Base-by-base conservation (phyloP, 2,888 invertebrate genomes). In the Meiosimyza platycephala region DNA sequence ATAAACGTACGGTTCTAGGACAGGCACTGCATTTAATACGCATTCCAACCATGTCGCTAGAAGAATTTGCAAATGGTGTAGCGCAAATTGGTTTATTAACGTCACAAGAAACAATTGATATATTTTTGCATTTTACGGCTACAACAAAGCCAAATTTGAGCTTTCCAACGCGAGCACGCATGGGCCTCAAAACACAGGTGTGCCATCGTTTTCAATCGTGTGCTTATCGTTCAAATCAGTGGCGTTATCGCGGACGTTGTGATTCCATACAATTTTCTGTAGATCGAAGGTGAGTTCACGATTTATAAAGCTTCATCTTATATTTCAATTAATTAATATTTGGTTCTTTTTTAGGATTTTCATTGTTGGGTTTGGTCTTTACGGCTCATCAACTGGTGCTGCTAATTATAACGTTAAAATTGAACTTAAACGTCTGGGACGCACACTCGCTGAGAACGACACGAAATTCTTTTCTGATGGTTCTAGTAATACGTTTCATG, bases 231-330 rank as follows among this genome's bases (percentile, higher is more conserved):
- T 96, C 96, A 82, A 98, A 98, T 85, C 98, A 98, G 86, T 98
- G 98, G 98, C 92, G 98, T 71, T 98, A 98, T 86, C 90, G 98
- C 79, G 98, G 98, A 1, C 91, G 98, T 70, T 97, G 97, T 85
- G 98, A 98, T 86, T 96, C 96, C 73, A 98, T 98, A 85, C 97
- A 98, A 85, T 98, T 98, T 88, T 95, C 95, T 78, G 97, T 97
- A 1, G 98, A 98, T 87, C 93, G 95, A 76, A 91, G 84, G 84
- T 83, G 51, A 64, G 77, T 73, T 3, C 1, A 50, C 16, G 28
- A 59, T n/a, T n/a, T 15, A 6, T 33, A 1, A 54, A 16, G 1
- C 15, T 54, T 54, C 6, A 18, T 12, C 2, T 18, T 33, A 22
- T 50, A 51, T 22, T 54, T 54, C 9, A 70, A 28, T 70, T 11